Evolutionary conservation across 2,888 invertebrate genomes (phyloP).

Genomic region (Lamellibrachia columna): DNA sequence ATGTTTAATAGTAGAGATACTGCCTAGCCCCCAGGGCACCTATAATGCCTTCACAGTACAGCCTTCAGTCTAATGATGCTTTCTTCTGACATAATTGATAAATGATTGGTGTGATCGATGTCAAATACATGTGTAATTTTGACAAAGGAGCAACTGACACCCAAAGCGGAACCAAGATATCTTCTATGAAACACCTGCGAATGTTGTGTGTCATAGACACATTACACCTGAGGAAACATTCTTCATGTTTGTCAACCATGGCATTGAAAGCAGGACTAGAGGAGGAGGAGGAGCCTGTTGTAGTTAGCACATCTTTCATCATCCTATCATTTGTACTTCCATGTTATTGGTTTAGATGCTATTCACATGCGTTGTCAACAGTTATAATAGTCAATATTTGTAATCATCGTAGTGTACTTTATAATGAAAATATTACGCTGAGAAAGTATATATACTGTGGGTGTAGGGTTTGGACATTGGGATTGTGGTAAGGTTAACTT

Average conservation of each 20-base stretch:
- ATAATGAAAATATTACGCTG: neutral
- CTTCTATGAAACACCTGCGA: neutral
- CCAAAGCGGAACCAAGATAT: neutral
- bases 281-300: neutral
- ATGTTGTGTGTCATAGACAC: neutral
- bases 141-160: neutral
- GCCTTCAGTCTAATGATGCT: neutral
- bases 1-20: neutral
- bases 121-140: neutral
- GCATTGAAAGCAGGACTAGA: neutral
- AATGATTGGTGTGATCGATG: neutral
- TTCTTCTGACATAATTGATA: neutral
- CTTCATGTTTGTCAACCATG: neutral
- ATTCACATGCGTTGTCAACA: neutral
- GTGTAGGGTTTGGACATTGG: neutral
- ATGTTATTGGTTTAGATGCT: neutral
- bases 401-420: neutral
- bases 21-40: neutral
- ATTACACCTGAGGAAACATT: neutral
- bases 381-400: neutral
- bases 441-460: no score
- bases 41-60: neutral
- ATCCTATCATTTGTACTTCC: neutral
- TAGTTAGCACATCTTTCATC: neutral
- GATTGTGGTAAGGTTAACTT: neutral